Percentiles rank a stretch among this genome's conserved stretches.
Conservation (phyloP, 2,888 invertebrate species). For the Papilio gigon region DNA sequence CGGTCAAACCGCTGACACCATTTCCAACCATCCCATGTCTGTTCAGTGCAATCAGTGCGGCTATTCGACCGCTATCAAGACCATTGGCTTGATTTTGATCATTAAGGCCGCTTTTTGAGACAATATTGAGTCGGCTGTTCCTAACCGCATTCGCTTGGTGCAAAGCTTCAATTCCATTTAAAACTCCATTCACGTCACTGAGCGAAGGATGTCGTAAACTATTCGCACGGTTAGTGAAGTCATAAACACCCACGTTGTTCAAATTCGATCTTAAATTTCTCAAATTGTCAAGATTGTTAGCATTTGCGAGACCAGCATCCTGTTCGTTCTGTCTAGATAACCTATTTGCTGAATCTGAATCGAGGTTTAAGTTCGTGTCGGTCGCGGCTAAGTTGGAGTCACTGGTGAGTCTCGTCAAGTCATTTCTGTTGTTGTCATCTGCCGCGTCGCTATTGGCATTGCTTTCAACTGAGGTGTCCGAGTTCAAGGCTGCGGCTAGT, state of each 20-base stretch:
- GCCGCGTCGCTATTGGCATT: background rate
- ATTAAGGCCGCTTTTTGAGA: slow-evolving; percentile 1
- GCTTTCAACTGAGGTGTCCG: slow-evolving; percentile 17
- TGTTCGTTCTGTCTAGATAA: slow-evolving; percentile 13
- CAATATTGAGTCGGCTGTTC: slow-evolving; percentile 3
- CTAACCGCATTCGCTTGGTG: background rate
- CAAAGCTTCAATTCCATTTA: slow-evolving; percentile 1
- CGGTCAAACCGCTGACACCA: slow-evolving; percentile 11
- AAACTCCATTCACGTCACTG: background rate
- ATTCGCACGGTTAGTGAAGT: background rate
- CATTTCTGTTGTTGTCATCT: background rate
- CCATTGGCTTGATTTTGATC: slow-evolving; percentile 4
- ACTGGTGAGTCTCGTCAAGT: background rate
- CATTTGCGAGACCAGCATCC: background rate
- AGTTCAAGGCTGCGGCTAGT: background rate
- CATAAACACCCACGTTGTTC: slow-evolving; percentile 9
- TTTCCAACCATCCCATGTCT: slow-evolving; percentile 8
- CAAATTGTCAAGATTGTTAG: slow-evolving; percentile 1
- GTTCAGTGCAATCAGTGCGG: slow-evolving; percentile 3
- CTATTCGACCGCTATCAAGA: background rate
- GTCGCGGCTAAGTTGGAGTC: slow-evolving; percentile 6
- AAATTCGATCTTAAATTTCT: slow-evolving; percentile 20
- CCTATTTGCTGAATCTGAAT: slow-evolving; percentile 6
- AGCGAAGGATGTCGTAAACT: background rate
- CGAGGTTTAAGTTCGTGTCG: background rate